phyloP scores from a whole-genome alignment of 1,140 invertebrate genomes.

The Pogonognathellus flavescens region DNA sequence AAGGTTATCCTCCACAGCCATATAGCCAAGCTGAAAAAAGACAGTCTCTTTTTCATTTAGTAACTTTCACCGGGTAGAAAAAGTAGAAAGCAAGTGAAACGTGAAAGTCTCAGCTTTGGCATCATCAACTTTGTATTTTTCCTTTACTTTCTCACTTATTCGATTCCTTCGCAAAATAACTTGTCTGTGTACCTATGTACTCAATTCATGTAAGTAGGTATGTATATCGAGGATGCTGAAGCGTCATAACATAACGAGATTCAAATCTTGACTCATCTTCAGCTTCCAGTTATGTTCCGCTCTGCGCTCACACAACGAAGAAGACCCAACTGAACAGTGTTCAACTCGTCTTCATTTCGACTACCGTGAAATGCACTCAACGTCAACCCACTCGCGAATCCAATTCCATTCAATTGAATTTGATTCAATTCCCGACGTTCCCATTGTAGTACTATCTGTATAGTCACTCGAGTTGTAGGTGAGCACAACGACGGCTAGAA shows the following conservation, averaged over 20 bases:
- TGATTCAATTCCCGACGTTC: constrained; percentile 23
- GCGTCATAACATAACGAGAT: constrained; percentile 33
- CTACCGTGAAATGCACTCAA: constrained; percentile 30
- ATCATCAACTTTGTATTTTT: neutral
- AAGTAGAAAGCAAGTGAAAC: neutral
- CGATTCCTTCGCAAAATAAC: neutral
- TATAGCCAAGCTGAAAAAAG: too few species aligned
- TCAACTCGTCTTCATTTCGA: constrained; percentile 9
- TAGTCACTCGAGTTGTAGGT: neutral
- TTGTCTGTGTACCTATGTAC: neutral
- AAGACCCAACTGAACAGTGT: neutral
- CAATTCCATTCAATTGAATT: constrained; percentile 37
- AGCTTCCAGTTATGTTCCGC: neutral
- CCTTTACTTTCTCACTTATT: neutral
- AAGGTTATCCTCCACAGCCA: too few species aligned
- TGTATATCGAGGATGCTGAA: constrained; percentile 1
- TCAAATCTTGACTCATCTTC: constrained; percentile 30
- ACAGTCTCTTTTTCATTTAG: neutral
- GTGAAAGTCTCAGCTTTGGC: neutral
- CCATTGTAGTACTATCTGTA: neutral
- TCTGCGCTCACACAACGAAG: too few species aligned
- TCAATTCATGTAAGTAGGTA: neutral
- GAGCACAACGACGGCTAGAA: neutral
- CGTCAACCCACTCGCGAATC: constrained; percentile 18
- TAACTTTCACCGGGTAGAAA: neutral